A percentile compares a stretch with the other conserved stretches of the same genome.
Conservation (phyloP, 2,797 vertebrate species). For the Periparus ater region DNA sequence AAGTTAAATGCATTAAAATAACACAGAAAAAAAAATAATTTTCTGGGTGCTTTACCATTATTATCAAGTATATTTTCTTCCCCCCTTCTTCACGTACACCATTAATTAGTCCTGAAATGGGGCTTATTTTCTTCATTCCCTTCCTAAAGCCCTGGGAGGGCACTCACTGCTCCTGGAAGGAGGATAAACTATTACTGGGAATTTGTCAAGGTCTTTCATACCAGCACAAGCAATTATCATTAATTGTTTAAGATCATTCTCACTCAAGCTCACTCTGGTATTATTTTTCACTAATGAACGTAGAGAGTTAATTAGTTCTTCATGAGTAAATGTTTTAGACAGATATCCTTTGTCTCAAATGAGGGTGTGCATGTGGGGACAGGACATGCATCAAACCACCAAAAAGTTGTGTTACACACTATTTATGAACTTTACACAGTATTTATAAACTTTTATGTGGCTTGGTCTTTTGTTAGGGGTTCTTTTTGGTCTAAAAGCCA, state of each 20-base stretch:
- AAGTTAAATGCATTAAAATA: background rate
- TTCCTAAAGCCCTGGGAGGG: background rate
- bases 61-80: background rate
- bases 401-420: accelerated
- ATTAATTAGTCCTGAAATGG: background rate
- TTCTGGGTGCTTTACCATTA: background rate
- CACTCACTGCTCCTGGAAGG: background rate
- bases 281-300: constrained; percentile 34
- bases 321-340: background rate
- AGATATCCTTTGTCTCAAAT: background rate
- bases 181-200: background rate
- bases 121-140: background rate
- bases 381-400: background rate
- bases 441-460: background rate
- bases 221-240: background rate
- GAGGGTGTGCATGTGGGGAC: background rate
- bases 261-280: background rate
- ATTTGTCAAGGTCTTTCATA: constrained; percentile 24
- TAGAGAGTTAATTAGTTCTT: background rate
- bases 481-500: background rate
- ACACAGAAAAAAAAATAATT: background rate
- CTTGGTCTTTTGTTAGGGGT: background rate
- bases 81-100: background rate
- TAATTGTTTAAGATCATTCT: constrained; percentile 1
- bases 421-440: accelerated